Evolutionary conservation across 2,113 vertebrate species (phyloP).

Genomic region (Myiagra hebetior): DNA sequence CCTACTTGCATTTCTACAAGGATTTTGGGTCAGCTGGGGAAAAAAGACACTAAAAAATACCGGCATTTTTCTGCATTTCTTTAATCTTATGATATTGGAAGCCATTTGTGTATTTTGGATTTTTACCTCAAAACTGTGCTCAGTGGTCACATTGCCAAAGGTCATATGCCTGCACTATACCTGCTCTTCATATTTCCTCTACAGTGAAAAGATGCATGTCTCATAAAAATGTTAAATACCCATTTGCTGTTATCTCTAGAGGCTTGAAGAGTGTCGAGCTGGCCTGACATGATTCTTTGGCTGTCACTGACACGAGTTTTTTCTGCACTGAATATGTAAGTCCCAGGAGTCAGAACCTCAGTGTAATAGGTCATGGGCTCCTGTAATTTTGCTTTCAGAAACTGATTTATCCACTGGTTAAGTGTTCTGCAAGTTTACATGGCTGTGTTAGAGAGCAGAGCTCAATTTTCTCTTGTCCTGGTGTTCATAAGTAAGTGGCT

Average conservation of each 20-base stretch:
- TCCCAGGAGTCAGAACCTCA: background rate
- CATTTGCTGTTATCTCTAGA: background rate
- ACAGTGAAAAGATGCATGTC: background rate
- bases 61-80: background rate
- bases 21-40: background rate
- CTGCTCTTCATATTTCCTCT: background rate
- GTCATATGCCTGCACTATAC: background rate
- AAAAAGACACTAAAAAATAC: background rate
- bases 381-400: background rate
- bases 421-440: background rate
- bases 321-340: background rate
- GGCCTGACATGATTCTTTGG: background rate
- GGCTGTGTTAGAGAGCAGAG: background rate
- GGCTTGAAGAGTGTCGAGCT: background rate
- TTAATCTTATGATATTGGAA: background rate
- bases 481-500: background rate
- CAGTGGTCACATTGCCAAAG: background rate
- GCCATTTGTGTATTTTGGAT: background rate
- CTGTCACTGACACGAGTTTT: rapidly evolving
- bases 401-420: background rate
- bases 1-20: background rate
- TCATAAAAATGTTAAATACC: background rate
- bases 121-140: background rate
- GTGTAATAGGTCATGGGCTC: background rate
- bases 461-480: background rate